Conservation (phyloP, 1,140 invertebrate species). For the Zaprionus africanus region DNA sequence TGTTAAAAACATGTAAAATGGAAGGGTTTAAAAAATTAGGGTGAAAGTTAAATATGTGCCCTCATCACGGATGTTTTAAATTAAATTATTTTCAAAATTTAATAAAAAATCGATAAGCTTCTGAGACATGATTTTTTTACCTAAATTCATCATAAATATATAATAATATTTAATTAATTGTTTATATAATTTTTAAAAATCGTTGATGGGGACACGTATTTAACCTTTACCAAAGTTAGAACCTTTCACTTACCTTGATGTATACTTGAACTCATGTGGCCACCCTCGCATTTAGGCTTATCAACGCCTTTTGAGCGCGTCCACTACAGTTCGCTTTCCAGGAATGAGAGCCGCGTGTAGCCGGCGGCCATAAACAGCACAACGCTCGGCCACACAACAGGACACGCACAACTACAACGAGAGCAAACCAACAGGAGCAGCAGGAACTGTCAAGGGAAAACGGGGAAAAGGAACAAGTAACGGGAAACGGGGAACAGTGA, state of each 20-base stretch:
- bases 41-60: too few species aligned
- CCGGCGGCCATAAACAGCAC: constrained; percentile 57
- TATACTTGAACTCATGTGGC: not conserved
- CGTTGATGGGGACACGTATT: too few species aligned
- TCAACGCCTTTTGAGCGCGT: constrained; percentile 51
- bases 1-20: too few species aligned
- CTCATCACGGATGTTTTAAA: too few species aligned
- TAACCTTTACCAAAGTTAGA: too few species aligned
- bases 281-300: constrained; percentile 33
- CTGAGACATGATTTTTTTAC: too few species aligned
- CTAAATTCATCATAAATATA: too few species aligned
- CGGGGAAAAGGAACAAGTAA: not conserved
- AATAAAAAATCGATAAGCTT: too few species aligned
- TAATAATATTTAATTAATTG: too few species aligned
- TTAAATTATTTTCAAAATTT: too few species aligned
- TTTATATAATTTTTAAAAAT: too few species aligned
- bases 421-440: constrained; percentile 6
- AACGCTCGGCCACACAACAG: constrained; percentile 33
- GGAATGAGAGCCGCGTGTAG: constrained; percentile 23
- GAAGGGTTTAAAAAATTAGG: too few species aligned
- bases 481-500: not conserved
- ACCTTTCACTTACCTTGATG: not conserved
- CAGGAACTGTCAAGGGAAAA: not conserved
- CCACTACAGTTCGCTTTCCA: constrained; percentile 4
- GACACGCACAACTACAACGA: constrained; percentile 10